Conservation (phyloP, 2,113 vertebrate species). For the Carassius carassius region DNA sequence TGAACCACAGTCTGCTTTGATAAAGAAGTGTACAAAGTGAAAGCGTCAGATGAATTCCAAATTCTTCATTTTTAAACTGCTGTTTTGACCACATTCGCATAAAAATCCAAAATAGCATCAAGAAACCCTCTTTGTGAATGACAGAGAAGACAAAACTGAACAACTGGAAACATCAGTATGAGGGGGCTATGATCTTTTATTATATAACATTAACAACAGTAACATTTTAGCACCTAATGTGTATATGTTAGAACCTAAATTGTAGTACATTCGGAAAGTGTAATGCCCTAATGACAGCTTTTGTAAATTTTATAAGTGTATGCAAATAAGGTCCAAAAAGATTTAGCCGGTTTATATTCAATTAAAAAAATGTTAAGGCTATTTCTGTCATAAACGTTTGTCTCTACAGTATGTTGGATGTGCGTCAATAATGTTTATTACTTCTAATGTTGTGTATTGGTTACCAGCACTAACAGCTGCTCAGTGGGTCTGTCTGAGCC, state of each 20-base stretch:
- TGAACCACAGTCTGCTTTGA: not conserved
- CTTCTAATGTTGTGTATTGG: conserved; percentile 55
- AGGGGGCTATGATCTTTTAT: not conserved
- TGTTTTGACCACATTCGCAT: not conserved
- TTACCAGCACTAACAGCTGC: conserved; percentile 78
- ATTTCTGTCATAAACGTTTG: not conserved
- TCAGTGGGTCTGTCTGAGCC: conserved; percentile 57
- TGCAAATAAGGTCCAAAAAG: not conserved
- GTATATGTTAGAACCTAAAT: not conserved
- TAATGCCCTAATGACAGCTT: not conserved
- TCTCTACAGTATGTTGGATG: not conserved
- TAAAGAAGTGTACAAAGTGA: not conserved
- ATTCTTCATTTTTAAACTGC: not conserved
- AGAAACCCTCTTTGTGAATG: not conserved
- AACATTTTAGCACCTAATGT: not conserved
- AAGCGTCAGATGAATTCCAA: not conserved
- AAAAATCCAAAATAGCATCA: not conserved
- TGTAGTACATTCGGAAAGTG: not conserved
- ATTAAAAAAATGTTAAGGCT: not conserved
- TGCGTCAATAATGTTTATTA: not conserved
- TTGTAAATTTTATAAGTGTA: not conserved
- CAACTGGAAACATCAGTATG: not conserved
- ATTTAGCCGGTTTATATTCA: not conserved
- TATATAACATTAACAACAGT: not conserved
- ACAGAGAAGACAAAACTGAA: not conserved